Evolutionary conservation across 1,140 invertebrate genomes (phyloP).

Genomic region (Amphibalanus amphitrite): DNA sequence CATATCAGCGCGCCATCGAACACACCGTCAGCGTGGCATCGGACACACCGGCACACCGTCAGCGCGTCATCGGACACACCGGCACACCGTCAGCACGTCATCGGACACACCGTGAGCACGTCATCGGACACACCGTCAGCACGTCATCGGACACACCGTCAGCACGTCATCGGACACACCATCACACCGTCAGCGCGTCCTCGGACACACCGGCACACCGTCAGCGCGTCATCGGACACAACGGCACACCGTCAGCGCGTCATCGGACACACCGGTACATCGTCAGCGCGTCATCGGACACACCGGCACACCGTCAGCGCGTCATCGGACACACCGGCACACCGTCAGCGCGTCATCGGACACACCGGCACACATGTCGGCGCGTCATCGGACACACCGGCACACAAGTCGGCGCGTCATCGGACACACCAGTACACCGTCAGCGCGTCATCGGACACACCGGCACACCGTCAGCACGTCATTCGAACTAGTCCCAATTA

Average conservation of each 20-base stretch:
- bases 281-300: constrained; percentile 56
- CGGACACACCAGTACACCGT: constrained; percentile 9
- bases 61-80: not conserved
- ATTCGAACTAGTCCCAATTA: too few relatives aligned
- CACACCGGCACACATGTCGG: too few relatives aligned
- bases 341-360: constrained; percentile 2
- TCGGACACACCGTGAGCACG: not conserved
- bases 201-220: not conserved
- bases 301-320: not conserved
- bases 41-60: constrained; percentile 7
- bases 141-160: too few relatives aligned
- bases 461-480: constrained; percentile 1
- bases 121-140: constrained; percentile 10
- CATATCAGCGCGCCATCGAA: too few relatives aligned
- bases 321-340: not conserved
- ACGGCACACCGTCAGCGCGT: not conserved
- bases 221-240: not conserved
- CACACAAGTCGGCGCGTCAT: too few relatives aligned
- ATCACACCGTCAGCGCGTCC: not conserved
- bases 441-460: not conserved
- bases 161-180: constrained; percentile 12
- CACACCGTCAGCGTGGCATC: too few relatives aligned
- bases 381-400: too few relatives aligned
- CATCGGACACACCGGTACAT: constrained; percentile 30
- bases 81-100: constrained; percentile 2